Evolutionary conservation across 1,140 invertebrate species (phyloP).

Genomic region (Apocrypta bakeri): DNA sequence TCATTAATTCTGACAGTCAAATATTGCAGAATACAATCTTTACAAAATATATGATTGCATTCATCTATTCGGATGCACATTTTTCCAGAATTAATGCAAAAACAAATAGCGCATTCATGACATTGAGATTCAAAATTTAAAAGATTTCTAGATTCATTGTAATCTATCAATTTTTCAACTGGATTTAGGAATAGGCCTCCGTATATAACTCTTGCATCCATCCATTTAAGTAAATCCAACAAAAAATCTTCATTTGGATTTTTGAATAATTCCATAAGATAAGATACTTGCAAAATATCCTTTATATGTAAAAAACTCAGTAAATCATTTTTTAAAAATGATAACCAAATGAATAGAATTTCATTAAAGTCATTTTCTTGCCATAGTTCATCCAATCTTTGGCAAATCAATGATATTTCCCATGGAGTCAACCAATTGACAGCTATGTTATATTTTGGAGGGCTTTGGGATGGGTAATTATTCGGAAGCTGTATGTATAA

Average conservation of each 20-base stretch:
- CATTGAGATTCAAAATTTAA: slow-evolving; percentile 49
- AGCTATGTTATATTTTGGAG: slow-evolving; percentile 51
- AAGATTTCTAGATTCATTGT: slow-evolving; percentile 23
- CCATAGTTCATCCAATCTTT: slow-evolving; percentile 73
- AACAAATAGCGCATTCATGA: slow-evolving; percentile 56
- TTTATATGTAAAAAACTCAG: slow-evolving; percentile 62
- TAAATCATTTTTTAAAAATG: slow-evolving; percentile 75
- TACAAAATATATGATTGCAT: slow-evolving; percentile 57
- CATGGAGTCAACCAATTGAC: slow-evolving; percentile 55
- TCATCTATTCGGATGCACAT: slow-evolving; percentile 52
- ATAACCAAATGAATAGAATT: slow-evolving; percentile 75
- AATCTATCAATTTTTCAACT: slow-evolving; percentile 46
- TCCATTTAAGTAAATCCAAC: slow-evolving; percentile 7
- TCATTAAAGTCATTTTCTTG: slow-evolving; percentile 70
- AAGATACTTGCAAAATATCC: slow-evolving; percentile 54
- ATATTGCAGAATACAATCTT: slow-evolving; percentile 49
- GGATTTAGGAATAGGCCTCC: slow-evolving; percentile 44
- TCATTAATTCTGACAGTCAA: slow-evolving; percentile 51
- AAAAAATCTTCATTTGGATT: slow-evolving; percentile 26
- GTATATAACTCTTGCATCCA: slow-evolving; percentile 52
- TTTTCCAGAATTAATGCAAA: slow-evolving; percentile 36
- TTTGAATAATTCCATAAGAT: slow-evolving; percentile 35
- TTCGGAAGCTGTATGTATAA: slow-evolving; percentile 46
- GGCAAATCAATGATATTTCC: slow-evolving; percentile 55
- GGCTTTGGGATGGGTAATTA: slow-evolving; percentile 51